Conservation (phyloP, 2,797 vertebrate species). For the Chelon labrosus region DNA sequence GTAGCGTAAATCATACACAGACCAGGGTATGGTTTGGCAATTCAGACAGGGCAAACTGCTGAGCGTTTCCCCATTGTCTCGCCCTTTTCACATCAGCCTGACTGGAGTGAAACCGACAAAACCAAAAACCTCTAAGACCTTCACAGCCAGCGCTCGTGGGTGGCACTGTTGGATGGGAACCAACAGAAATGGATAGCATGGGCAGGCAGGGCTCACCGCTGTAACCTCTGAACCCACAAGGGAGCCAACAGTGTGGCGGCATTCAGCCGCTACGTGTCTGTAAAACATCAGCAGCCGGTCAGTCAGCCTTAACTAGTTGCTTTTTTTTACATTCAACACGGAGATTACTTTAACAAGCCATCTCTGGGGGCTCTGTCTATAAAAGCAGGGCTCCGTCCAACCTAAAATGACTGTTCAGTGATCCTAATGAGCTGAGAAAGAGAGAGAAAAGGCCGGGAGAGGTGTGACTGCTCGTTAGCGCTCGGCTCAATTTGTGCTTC, state of each 20-base stretch:
- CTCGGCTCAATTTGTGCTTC: slow-evolving; percentile 37
- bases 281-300: slow-evolving; percentile 68
- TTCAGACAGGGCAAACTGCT: slow-evolving; percentile 25
- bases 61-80: slow-evolving; percentile 30
- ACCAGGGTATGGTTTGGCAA: slow-evolving; percentile 36
- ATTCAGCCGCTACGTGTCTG: slow-evolving; percentile 62
- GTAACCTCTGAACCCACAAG: slow-evolving; percentile 71
- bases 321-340: slow-evolving; percentile 72
- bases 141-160: slow-evolving; percentile 64
- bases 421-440: slow-evolving; percentile 82
- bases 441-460: slow-evolving; percentile 64
- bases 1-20: slow-evolving; percentile 34
- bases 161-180: slow-evolving; percentile 66
- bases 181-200: slow-evolving; percentile 66
- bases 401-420: slow-evolving; percentile 77
- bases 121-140: slow-evolving; percentile 54
- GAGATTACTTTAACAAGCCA: slow-evolving; percentile 76
- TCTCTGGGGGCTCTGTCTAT: slow-evolving; percentile 63
- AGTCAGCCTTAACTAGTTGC: slow-evolving; percentile 59
- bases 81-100: slow-evolving; percentile 37
- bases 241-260: slow-evolving; percentile 61
- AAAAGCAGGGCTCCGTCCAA: slow-evolving; percentile 51
- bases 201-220: slow-evolving; percentile 61
- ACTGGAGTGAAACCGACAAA: slow-evolving; percentile 55
- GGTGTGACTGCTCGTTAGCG: slow-evolving; percentile 79